Evolutionary conservation across 2,888 invertebrate species (phyloP), one percentile per base, ranked within the genome.

Genomic region (Troglohyphantes excavatus): DNA sequence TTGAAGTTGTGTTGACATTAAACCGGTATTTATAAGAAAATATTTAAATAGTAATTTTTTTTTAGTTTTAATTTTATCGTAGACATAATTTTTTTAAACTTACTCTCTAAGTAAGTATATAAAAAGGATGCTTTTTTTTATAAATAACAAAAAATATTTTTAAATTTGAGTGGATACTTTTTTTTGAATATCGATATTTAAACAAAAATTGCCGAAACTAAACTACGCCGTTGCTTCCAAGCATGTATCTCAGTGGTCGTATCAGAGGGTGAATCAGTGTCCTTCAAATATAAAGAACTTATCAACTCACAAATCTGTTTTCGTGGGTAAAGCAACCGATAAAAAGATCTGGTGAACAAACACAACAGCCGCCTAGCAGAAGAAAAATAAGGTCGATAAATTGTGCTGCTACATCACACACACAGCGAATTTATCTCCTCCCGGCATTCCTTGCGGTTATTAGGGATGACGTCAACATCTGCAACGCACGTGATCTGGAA

Each of bases 381-480:
- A 11, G 26, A 65, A 68, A 68, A 33, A 33, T 33, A 17, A n/a
- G 7, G 68, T 68, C 68, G 68, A 68, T 33, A 68, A 68, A 68
- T 68, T 68, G 33, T n/a, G 13, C 33, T 33, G 33, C 21, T 33
- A 70, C 68, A 68, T 11, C 39, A 39, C 39, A 21, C 75, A 68
- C 33, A 19, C 13, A 17, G 63, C 43, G 39, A 65, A 78, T 43
- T 78, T 65, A 39, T 78, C 65, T 63, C 33, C 53, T 81, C 68
- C 68, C 81, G 33, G 61, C 81, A 72, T 70, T 61, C 82, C 82
- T 82, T 72, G 70, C 70, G 70, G 65, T 70, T 82, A 81, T 68
- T 72, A 61, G 33, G 26, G 61, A 65, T 86, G 85, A 86, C 85
- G 85, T 86, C 85, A 78, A 19, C 67, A 76, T 59, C 85, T 86